Percentiles rank a stretch among this genome's conserved stretches.
These are phyloP conservation scores for Ganaspis brasiliensis DNA, from an alignment of 2,888 invertebrate genomes.

Conservation along the genomic window DNA sequence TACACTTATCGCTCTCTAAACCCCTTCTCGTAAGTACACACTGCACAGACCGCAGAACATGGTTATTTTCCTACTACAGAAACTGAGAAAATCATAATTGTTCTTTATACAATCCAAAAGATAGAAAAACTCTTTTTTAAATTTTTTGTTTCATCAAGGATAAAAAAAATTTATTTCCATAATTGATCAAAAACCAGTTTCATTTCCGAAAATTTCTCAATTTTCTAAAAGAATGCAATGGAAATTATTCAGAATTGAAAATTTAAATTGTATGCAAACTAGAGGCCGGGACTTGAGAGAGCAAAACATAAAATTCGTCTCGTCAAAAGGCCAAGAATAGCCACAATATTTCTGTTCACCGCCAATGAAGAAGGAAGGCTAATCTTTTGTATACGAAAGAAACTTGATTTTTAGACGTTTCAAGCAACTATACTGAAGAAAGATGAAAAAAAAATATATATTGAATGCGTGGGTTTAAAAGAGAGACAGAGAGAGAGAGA, in stretches of 20 bases:
- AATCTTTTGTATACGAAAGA: conserved; percentile 42
- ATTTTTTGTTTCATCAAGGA: too few species aligned
- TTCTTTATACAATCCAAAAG: too few species aligned
- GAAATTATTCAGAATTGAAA: neutral
- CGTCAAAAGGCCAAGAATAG: conserved; percentile 39
- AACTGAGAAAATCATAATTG: too few species aligned
- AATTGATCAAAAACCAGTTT: too few species aligned
- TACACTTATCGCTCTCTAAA: conserved; percentile 68
- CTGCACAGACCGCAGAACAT: too few species aligned
- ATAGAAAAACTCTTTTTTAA: too few species aligned
- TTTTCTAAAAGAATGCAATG: too few species aligned
- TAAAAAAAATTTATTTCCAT: too few species aligned
- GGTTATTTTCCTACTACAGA: too few species aligned
- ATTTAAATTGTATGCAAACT: conserved; percentile 17
- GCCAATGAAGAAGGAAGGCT: conserved; percentile 19
- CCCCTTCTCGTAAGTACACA: too few species aligned
- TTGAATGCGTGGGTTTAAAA: conserved; percentile 45
- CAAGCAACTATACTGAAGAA: conserved; percentile 22
- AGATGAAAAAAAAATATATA: conserved; percentile 37
- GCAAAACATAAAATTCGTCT: conserved; percentile 37
- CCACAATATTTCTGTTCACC: conserved; percentile 32
- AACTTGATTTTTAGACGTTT: conserved; percentile 39
- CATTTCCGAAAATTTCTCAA: too few species aligned
- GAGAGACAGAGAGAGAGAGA: conserved; percentile 39
- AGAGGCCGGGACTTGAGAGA: neutral